A percentile compares a stretch with the other conserved stretches of the same genome.
Evolutionary conservation across 23 tunicate genomes (phyloP).

Genomic region (Trididemnum miniatum): DNA sequence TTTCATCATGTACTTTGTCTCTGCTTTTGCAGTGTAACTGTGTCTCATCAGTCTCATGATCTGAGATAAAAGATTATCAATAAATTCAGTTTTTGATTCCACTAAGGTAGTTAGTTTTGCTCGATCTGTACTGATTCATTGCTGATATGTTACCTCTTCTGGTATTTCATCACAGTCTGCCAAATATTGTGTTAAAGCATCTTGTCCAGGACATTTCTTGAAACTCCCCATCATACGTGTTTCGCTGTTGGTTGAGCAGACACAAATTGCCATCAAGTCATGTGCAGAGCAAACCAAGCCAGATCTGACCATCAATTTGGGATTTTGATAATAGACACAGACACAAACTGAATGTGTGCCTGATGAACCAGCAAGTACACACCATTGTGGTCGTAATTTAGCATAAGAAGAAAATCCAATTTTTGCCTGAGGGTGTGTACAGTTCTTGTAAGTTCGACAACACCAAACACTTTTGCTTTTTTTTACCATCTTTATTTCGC

Average conservation of each 20-base stretch:
- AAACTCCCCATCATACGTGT: conserved; percentile 16
- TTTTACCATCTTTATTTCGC: conserved; percentile 16
- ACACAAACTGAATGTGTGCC: conserved; percentile 29
- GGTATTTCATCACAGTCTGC: conserved; percentile 5
- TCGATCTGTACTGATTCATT: conserved; percentile 26
- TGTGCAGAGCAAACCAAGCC: not conserved
- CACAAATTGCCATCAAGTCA: conserved; percentile 19
- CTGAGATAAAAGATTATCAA: conserved; percentile 3
- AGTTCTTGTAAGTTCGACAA: not conserved
- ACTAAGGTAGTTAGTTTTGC: not conserved
- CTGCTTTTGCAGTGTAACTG: conserved; percentile 13
- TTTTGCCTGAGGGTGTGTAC: not conserved
- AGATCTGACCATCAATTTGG: conserved; percentile 2
- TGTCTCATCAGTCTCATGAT: not conserved
- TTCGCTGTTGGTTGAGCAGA: conserved; percentile 17
- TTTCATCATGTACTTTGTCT: conserved; percentile 3
- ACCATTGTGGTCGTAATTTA: conserved; percentile 9
- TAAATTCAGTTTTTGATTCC: conserved; percentile 11
- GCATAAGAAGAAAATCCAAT: conserved; percentile 29
- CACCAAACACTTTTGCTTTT: conserved; percentile 16
- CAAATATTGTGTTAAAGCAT: not conserved
- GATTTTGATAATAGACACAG: conserved; percentile 9
- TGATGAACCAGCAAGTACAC: conserved; percentile 26
- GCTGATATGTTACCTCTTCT: conserved; percentile 27
- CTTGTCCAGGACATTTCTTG: conserved; percentile 15